Base-by-base conservation (phyloP, 2,113 vertebrate species). In the Apodemus speciosus region DNA sequence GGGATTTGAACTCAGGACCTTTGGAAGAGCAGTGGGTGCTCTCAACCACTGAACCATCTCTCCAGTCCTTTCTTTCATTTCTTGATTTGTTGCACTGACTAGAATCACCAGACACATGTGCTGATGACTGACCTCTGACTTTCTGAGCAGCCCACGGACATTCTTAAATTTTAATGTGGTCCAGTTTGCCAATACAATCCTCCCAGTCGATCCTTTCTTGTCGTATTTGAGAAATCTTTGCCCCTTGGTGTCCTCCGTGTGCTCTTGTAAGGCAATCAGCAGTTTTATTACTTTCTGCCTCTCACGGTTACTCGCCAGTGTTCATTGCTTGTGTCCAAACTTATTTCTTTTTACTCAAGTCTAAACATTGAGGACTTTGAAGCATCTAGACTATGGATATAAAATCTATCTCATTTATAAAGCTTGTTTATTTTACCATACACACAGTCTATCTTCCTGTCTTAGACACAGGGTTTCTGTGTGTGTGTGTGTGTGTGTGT, bases 341-440 rank as follows among this genome's bases (percentile, higher is more conserved):
- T 81, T 27, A 27, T 38, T 80, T 94, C 46, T 92, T 95, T 92
- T 85, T 75, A 73, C 46, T 85, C 14, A 86, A 80, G 71, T 51
- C 7, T 66, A 60, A 75, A 89, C 79, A 72, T 3, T 40, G 40
- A 73, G 35, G 72, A 43, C 66, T 89, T 92, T 51, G 21, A 81
- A 80, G 43, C 85, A 13, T 73, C 88, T 73, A 43, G 5, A 43
- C 30, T 23, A 21, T 46, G 30, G 30, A 6, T 86, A 43, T 35
- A 51, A 56, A 85, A 53, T 40, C 80, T 89, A 73, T 27, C 9
- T 84, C 85, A 85, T 71, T 6, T 56, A 25, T 56, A 79, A 5
- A 60, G n/a, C 21, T 64, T 53, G 20, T 90, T 88, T 51, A 30
- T 85, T 80, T 86, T 43, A 81, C 43, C 79, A 68, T 60, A 38